phyloP scores from a whole-genome alignment of 2,888 invertebrate genomes.

The Diarsia dahlii region DNA sequence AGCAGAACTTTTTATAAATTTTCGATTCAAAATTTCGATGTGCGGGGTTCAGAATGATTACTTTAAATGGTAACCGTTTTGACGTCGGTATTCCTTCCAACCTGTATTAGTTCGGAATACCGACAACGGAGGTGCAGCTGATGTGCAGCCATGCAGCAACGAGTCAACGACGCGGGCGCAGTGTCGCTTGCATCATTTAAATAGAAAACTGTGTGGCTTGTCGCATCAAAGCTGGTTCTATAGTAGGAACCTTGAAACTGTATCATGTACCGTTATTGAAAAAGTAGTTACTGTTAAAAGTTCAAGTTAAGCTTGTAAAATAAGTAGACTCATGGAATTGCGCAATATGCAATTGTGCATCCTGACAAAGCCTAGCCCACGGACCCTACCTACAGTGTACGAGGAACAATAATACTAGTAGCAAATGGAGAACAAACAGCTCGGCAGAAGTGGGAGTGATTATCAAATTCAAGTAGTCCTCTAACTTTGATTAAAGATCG shows the following conservation, averaged over 20 bases:
- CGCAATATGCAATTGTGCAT: not conserved
- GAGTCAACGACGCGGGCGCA: conserved; percentile 26
- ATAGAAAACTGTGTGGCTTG: conserved; percentile 10
- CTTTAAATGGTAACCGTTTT: too few species aligned
- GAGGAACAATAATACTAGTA: not conserved
- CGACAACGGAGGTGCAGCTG: not conserved
- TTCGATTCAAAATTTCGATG: too few species aligned
- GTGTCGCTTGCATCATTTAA: conserved; percentile 29
- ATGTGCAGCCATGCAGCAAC: conserved; percentile 34
- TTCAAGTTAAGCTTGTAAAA: not conserved
- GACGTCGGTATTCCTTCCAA: too few species aligned
- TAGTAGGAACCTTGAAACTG: not conserved
- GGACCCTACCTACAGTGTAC: not conserved
- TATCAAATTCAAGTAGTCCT: not conserved
- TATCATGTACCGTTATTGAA: not conserved
- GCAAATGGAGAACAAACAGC: not conserved
- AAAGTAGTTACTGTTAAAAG: not conserved
- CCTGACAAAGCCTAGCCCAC: not conserved
- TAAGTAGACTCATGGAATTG: not conserved
- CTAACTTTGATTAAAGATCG: not conserved
- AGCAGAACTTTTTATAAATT: too few species aligned
- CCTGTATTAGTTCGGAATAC: not conserved
- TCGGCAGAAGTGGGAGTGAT: not conserved
- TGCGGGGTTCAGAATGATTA: too few species aligned
- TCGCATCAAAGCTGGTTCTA: not conserved